Evolutionary conservation across 2,113 vertebrate species (phyloP), one percentile per base, ranked within the genome.

Genomic region (Rhinichthys klamathensis): DNA sequence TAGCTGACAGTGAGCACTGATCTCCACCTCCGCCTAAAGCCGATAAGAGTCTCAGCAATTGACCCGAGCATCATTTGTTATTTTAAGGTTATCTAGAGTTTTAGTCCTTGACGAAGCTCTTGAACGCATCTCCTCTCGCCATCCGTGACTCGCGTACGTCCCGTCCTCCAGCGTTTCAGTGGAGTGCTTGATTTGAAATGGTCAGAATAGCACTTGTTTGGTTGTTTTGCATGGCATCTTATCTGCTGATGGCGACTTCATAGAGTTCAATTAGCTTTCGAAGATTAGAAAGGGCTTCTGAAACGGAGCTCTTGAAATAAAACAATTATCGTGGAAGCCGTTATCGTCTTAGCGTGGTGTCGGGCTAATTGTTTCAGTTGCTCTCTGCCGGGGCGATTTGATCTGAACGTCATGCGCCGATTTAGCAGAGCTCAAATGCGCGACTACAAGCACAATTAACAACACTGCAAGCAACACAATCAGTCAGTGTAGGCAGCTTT

Each of bases 1-100:
- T 88, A 85, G 90, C 80, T 93, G 93, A 93, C 92, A 93, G 89
- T 89, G 91, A 91, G 83, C 90, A 89, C 63, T 25, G 90, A 89
- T 91, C 89, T 87, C 63, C 67, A 63, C 69, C 69, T 70, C 74
- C 3, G 35, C 54, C 81, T 67, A 69, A 87, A 63, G n/a, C 21
- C 60, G 88, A 90, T 88, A 89, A 89, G 84, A 56, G 56, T 38
- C 56, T 60, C 23, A 61, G 27, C 74, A 38, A 73, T 85, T 85
- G 88, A 90, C 88, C 86, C n/a, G 27, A 9, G 72, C 67, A 35
- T 81, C 84, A 60, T 83, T 86, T 89, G 81, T 83, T 78, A 87
- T 85, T 89, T 80, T 81, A 76, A 85, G 89, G 86, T 87, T 86
- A 89, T 89, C 87, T 41, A 27, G 38, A 76, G 49, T 84, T 73